Evolutionary conservation across 2,888 invertebrate genomes (phyloP), one percentile per base, ranked within the genome.

Genomic region (Ophion ventricosus): DNA sequence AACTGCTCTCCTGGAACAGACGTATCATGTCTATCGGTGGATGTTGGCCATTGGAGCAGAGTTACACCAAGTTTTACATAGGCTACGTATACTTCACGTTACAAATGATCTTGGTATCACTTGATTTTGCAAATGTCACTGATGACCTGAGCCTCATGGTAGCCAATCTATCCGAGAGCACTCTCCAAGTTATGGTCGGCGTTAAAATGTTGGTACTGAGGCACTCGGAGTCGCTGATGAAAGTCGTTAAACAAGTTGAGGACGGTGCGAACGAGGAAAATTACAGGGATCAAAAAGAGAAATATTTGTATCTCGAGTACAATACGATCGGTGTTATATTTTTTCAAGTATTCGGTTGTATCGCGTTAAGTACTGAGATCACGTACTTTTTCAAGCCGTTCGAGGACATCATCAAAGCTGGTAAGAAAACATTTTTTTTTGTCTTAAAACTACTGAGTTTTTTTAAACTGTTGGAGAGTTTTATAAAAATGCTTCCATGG

Each of bases 361-460:
- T 64, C 14, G 56, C 85, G 54, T 35, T 85, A 3, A 40, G 63
- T n/a, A 77, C 84, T 0, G 73, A 74, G 54, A 11, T 79, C 14
- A 29, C 74, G 10, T 74, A 75, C 14, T 86, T 85, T 17, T 43
- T 87, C 40, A 86, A 79, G 64, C 86, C 87, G 17, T 70, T 86
- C n/a, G 70, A 76, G 8, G 40, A 66, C 25, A 66, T 64, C 70
- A 35, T 40, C 0, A 23, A 57, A 20, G n/a, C 79, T 8, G 43
- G 83, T 83, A 74, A 67, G 54, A 23, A 61, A 8, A 35, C n/a
- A n/a, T n/a, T n/a, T n/a, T 35, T 23, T 35, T 35, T 35, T 35
- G 7, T 35, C 7, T 8, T 2, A 35, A 1, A 8, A 1, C 35
- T 35, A 35, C 35, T 35, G 35, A 35, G 1, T 5, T 35, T 61